phyloP scores from a whole-genome alignment of 2,113 vertebrate species.

The Cygnus buccinator region DNA sequence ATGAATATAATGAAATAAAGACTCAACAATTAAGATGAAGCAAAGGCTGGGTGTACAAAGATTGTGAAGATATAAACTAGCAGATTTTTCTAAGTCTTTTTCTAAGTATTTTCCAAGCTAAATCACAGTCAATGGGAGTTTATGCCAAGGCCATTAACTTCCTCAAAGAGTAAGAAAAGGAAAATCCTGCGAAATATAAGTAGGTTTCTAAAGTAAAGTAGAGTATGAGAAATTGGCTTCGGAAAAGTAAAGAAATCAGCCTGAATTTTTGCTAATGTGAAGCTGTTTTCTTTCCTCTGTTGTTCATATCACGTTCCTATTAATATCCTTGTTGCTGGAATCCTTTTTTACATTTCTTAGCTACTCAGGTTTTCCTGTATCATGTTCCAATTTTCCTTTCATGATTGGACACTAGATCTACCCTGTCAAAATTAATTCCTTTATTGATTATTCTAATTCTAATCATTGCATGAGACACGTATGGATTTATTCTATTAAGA shows the following conservation, averaged over 20 bases:
- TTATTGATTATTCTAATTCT: conserved; percentile 14
- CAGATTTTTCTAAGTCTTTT: background rate
- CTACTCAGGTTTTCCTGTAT: background rate
- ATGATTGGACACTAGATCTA: background rate
- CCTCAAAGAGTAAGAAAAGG: background rate
- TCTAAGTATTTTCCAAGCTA: background rate
- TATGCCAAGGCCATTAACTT: background rate
- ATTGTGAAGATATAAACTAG: background rate
- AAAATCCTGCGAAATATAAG: background rate
- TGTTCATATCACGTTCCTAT: background rate
- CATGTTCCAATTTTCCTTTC: background rate
- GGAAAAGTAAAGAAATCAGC: background rate
- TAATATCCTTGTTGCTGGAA: background rate
- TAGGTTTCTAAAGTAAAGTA: background rate
- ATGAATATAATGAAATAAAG: background rate
- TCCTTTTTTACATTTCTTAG: background rate
- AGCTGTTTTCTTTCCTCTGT: background rate
- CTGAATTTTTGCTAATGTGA: background rate
- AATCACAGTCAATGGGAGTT: background rate
- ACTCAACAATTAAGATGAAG: background rate
- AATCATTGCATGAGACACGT: background rate
- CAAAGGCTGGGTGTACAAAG: background rate
- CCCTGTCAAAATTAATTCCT: background rate
- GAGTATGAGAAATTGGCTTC: background rate
- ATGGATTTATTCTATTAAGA: conserved; percentile 33